A percentile compares a stretch with the other conserved stretches of the same genome.
phyloP scores from a whole-genome alignment of 2,888 invertebrate genomes.

The Ochropleura leucogaster region DNA sequence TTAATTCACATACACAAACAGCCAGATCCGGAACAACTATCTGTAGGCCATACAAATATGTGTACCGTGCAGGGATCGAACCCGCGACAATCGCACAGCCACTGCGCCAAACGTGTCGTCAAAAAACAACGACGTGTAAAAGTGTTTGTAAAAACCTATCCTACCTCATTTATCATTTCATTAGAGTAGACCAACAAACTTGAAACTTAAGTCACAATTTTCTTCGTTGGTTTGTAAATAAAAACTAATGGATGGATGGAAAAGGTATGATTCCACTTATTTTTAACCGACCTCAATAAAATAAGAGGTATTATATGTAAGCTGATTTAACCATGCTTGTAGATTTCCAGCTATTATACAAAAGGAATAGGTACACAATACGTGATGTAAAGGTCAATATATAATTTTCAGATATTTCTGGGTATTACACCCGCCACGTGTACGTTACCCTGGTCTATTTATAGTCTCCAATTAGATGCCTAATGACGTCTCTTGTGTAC shows the following conservation, averaged over 20 bases:
- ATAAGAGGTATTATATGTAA: background rate
- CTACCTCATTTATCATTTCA: background rate
- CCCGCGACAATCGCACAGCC: no score
- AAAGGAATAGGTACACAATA: background rate
- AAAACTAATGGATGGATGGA: no score
- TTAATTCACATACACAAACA: no score
- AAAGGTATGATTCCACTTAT: background rate
- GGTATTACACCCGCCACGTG: background rate
- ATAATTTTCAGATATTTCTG: background rate
- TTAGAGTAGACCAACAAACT: background rate
- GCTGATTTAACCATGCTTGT: no score
- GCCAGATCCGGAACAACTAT: no score
- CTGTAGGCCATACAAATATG: no score
- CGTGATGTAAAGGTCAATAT: background rate
- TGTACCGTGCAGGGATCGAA: no score
- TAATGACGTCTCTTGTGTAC: constrained; percentile 18
- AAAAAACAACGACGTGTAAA: no score
- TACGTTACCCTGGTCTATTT: background rate
- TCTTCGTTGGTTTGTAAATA: background rate
- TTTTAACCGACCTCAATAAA: background rate
- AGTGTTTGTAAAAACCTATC: no score
- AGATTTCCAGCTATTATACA: background rate
- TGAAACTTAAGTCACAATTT: background rate
- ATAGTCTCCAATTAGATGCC: background rate
- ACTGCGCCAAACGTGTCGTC: no score